Base-by-base conservation (phyloP, 2,113 vertebrate species). In the Leptodactylus fuscus region DNA sequence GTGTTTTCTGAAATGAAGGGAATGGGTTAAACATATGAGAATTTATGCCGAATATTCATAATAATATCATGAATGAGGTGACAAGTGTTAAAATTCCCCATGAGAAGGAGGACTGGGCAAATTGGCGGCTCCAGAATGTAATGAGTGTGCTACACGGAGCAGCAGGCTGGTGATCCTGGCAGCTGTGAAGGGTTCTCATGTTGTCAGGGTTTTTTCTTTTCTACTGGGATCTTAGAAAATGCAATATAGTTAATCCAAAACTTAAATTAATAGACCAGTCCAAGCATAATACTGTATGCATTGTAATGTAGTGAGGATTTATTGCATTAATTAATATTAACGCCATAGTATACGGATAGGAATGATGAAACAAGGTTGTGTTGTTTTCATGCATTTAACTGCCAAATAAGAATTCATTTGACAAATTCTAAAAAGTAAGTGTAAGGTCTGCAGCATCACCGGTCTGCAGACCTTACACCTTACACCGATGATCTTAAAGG, bases 51-150 rank as follows among this genome's bases (percentile, higher is more conserved):
- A 77, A 77, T 67, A 53, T 77, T 46, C 55, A 53, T 80, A 78
- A 69, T 44, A 34, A 80, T 62, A 53, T 85, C 38, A 76, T 53
- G 36, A 76, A 76, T 20, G 16, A 76, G 73, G 24, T 78, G 83
- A 49, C 83, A 79, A 51, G 18, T 77, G 44, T 79, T 79, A 53
- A 53, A 58, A 55, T 51, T 36, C 44, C 62, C 60, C 48, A 62
- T 34, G n/a, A 80, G 62, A 60, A 36, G 38, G 13, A 34, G n/a
- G 24, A 41, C 24, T 55, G 48, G 75, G 76, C 15, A 85, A 80
- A 85, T 70, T 79, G 60, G 62, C 75, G 41, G 65, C 78, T 85
- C 60, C 41, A 36, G 53, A 36, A 44, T 77, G 62, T 70, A 80
- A 80, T 58, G 46, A 78, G 60, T 69, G 60, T 76, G 62, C 75